phyloP scores from a whole-genome alignment of 1,140 invertebrate genomes.

The Harpegnathos saltator region DNA sequence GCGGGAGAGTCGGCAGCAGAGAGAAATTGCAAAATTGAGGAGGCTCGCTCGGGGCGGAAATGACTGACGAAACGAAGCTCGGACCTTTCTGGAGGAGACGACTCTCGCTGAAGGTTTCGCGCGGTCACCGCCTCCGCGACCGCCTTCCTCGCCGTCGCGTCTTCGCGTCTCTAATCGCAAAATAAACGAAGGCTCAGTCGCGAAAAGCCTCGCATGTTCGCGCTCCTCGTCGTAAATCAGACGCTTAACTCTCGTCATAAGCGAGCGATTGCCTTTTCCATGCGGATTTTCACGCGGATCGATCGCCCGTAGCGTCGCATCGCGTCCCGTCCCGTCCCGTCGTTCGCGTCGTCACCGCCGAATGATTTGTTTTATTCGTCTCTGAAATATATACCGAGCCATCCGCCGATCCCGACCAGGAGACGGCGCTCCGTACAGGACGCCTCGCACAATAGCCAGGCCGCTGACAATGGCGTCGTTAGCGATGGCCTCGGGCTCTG shows the following conservation, averaged over 20 bases:
- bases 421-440: slow-evolving; percentile 75
- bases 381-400: slow-evolving; percentile 66
- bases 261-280: slow-evolving; percentile 23
- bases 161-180: slow-evolving; percentile 16
- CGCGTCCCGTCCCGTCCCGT: background rate
- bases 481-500: slow-evolving; percentile 82
- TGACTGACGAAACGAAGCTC: background rate
- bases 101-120: too few species aligned
- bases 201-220: background rate
- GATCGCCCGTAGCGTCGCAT: slow-evolving; percentile 61
- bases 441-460: slow-evolving; percentile 81
- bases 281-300: slow-evolving; percentile 59
- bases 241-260: slow-evolving; percentile 24
- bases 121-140: too few species aligned
- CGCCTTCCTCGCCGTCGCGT: background rate
- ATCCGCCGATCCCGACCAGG: slow-evolving; percentile 67
- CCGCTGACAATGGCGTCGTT: slow-evolving; percentile 84
- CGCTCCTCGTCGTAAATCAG: slow-evolving; percentile 14
- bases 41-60: background rate
- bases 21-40: background rate
- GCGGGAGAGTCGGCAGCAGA: too few species aligned
- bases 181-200: background rate
- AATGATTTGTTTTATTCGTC: slow-evolving; percentile 82
- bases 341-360: slow-evolving; percentile 60
- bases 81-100: too few species aligned